Conservation (phyloP, 2,113 vertebrate genomes). For the Perca fluviatilis region DNA sequence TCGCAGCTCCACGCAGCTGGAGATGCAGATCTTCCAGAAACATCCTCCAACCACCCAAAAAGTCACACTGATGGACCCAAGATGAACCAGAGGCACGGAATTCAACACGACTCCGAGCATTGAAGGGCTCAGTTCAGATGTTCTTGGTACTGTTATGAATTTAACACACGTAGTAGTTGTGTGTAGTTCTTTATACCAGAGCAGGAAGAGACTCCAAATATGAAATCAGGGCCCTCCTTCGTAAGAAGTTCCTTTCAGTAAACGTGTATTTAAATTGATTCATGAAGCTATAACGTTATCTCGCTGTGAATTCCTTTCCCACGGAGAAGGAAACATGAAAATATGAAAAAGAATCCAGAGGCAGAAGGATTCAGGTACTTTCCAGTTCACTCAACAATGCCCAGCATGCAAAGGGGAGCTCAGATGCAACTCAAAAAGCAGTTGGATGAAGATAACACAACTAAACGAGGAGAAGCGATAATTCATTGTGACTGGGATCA, state of each 20-base stretch:
- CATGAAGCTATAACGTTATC: neutral
- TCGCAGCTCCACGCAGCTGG: slow-evolving; percentile 66
- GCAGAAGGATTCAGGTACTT: slow-evolving; percentile 18
- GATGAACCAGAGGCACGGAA: neutral
- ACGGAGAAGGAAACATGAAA: neutral
- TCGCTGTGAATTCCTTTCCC: neutral
- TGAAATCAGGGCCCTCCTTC: neutral
- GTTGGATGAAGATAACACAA: neutral
- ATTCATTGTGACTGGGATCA: too few relatives aligned
- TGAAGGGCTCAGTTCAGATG: neutral
- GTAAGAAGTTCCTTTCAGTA: too few relatives aligned
- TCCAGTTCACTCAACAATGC: neutral
- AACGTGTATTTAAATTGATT: neutral
- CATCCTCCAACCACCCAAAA: slow-evolving; percentile 10
- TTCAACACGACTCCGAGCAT: neutral
- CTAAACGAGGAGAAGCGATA: too few relatives aligned
- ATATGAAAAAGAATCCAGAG: neutral
- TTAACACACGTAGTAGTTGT: neutral
- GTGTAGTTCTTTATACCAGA: neutral
- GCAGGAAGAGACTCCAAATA: neutral
- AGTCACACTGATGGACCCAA: slow-evolving; percentile 10
- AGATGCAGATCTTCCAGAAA: slow-evolving; percentile 56
- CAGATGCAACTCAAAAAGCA: neutral
- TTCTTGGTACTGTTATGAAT: neutral
- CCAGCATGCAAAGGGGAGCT: neutral